Percentiles rank a stretch among this genome's conserved stretches.
phyloP scores from a whole-genome alignment of 2,888 invertebrate genomes.

The Netelia virgata region DNA sequence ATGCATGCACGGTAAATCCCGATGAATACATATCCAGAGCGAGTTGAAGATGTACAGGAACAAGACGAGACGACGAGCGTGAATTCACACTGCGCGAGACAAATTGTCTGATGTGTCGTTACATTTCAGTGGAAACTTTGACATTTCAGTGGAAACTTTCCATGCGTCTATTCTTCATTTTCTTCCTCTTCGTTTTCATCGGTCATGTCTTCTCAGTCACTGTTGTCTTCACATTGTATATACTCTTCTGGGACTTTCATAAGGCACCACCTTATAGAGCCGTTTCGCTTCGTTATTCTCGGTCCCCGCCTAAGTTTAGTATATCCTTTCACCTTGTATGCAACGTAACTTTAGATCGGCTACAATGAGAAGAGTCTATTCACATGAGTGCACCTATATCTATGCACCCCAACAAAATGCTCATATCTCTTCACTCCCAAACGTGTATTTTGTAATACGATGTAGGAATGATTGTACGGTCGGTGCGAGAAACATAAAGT shows the following conservation, averaged over 20 bases:
- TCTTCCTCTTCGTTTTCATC: conserved; percentile 11
- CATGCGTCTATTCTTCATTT: conserved; percentile 42
- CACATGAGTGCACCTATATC: not conserved
- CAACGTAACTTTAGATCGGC: conserved; percentile 21
- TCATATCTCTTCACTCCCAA: conserved; percentile 12
- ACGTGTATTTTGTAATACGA: not conserved
- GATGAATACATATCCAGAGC: not conserved
- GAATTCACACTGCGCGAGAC: conserved; percentile 64
- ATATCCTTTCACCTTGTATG: conserved; percentile 29
- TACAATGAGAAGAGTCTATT: not conserved
- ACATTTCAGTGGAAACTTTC: conserved; percentile 66
- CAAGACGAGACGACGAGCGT: conserved; percentile 42
- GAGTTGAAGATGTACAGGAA: conserved; percentile 18
- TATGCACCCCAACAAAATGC: not conserved
- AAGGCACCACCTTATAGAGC: conserved; percentile 4
- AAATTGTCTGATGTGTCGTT: conserved; percentile 73
- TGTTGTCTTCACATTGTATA: conserved; percentile 36
- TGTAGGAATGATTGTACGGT: not conserved
- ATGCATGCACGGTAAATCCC: not conserved
- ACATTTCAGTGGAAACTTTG: conserved; percentile 69
- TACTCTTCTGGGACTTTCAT: conserved; percentile 35
- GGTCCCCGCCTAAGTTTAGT: conserved; percentile 4
- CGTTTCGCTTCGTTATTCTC: conserved; percentile 12
- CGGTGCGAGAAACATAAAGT: conserved; percentile 8
- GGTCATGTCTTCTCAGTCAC: conserved; percentile 14